Base-by-base conservation (phyloP, 2,888 invertebrate genomes). In the Venusia cambrica region DNA sequence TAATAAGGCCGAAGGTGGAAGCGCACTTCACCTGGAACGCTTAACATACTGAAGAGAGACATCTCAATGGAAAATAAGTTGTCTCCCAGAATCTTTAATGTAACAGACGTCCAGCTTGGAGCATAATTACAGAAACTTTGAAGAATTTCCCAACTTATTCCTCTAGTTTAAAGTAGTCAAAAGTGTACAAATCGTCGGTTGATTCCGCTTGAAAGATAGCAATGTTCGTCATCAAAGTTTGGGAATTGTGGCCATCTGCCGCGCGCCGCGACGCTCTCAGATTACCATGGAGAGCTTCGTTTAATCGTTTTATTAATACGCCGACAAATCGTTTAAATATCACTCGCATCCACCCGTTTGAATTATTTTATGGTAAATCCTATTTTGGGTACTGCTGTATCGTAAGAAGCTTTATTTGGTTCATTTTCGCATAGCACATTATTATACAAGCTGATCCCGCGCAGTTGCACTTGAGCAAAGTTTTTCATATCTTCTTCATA, bases 301-400 rank as follows among this genome's bases (percentile, higher is more conserved):
- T 85, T 84, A 87, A 87, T 87, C 85, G 85, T 85, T 85, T 84
- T 84, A 85, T 84, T 85, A 84, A 85, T 84, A 84, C 84, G 78
- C 80, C 81, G 77, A 72, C 79, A 81, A 83, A 85, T 84, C 81
- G 80, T 75, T 83, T 84, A 72, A 77, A 72, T 73, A 74, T 68
- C 66, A 67, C 69, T 71, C 64, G 66, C 62, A 68, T 72, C 59
- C 60, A 62, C 56, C 65, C 41, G 36, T 41, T 46, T 42, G 33
- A 44, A 45, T 44, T 48, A 43, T 42, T 46, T 48, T 41, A 45
- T 39, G 45, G 36, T 45, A 47, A n/a, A 46, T 29, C 19, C 24
- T 33, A 32, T 28, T 38, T 27, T 19, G 22, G 28, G 15, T 20
- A 9, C 21, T 6, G 17, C n/a, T n/a, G n/a, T n/a, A n/a, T n/a